These are phyloP conservation scores for Tenualosa ilisha DNA, from an alignment of 2,797 vertebrate species.

Conservation along the genomic window DNA sequence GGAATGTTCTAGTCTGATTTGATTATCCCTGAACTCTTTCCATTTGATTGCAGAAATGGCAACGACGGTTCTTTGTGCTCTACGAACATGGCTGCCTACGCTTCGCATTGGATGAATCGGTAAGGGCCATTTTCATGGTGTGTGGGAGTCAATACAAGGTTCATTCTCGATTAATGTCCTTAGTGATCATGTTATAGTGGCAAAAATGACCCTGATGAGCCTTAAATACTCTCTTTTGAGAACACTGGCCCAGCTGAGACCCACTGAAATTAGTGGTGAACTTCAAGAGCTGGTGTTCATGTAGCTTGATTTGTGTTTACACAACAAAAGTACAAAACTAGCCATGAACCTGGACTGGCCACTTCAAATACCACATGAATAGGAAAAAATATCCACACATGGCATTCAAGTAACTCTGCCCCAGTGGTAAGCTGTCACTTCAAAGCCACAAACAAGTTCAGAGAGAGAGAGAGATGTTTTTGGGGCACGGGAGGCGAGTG, in stretches of 20 bases:
- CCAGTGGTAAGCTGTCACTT: background rate
- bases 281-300: background rate
- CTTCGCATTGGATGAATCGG: constrained; percentile 82
- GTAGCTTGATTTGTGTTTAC: background rate
- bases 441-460: constrained; percentile 28
- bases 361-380: background rate
- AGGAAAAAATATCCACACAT: background rate
- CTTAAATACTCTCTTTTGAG: background rate
- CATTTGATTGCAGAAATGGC: constrained; percentile 77
- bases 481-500: background rate
- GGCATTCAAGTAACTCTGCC: background rate
- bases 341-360: constrained; percentile 4
- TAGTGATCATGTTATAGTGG: background rate
- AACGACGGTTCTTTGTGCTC: constrained; percentile 81
- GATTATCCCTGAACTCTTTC: constrained; percentile 25
- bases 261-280: background rate
- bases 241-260: background rate
- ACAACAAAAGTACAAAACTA: background rate
- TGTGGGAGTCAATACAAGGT: background rate
- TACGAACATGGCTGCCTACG: constrained; percentile 83
- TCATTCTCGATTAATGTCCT: background rate
- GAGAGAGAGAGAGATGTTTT: constrained; percentile 18
- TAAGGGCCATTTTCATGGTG: constrained; percentile 54
- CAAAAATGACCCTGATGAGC: too few relatives aligned
- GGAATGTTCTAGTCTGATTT: background rate